These are phyloP conservation scores for Sepiola atlantica DNA, from an alignment of 2,888 invertebrate genomes.

Conservation along the genomic window DNA sequence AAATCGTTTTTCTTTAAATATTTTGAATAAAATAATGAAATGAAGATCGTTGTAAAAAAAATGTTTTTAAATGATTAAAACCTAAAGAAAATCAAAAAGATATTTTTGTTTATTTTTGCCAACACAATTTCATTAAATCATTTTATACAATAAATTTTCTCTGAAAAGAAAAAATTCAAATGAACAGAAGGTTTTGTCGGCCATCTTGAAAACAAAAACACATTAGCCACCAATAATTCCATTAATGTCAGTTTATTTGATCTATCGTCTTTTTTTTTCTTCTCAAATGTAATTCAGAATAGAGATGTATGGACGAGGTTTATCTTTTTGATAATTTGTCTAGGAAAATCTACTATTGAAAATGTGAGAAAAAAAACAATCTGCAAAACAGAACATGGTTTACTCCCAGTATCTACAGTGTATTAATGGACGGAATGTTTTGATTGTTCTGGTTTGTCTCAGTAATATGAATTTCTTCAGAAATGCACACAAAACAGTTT, in stretches of 20 bases:
- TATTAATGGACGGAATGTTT: not conserved
- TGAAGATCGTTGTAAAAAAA: not conserved
- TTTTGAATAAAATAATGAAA: not conserved
- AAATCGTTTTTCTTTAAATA: not conserved
- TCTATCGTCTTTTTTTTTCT: not conserved
- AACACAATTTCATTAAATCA: not conserved
- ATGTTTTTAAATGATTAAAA: not conserved
- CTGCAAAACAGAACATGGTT: not conserved
- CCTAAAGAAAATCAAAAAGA: not conserved
- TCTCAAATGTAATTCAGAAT: not conserved
- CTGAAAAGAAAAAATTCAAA: not conserved
- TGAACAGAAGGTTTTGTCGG: not conserved
- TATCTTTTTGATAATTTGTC: not conserved
- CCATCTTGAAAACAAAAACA: conserved; percentile 19
- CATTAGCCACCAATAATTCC: not conserved
- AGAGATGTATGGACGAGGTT: not conserved
- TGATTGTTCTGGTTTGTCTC: not conserved
- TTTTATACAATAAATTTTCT: not conserved
- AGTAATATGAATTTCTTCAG: not conserved
- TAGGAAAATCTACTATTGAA: not conserved
- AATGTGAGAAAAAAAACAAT: not conserved
- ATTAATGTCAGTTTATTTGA: not conserved
- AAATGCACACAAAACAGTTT: not conserved
- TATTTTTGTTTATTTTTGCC: not conserved
- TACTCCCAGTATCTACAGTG: not conserved